Evolutionary conservation across 2,113 vertebrate genomes (phyloP).

Genomic region (Nematolebias whitei): DNA sequence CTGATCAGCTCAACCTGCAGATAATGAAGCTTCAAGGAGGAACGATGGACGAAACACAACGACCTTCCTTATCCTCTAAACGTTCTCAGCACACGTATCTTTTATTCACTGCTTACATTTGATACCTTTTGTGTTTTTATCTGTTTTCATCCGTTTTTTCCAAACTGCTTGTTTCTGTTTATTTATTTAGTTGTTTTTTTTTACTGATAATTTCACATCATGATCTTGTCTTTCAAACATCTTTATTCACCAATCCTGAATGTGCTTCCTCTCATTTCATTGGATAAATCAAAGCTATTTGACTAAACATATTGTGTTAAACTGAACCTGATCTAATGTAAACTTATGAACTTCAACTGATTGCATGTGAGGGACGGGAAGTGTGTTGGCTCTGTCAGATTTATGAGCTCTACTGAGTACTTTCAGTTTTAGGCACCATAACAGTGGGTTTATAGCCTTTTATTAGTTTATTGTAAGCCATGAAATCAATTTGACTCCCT

Average conservation of each 20-base stretch:
- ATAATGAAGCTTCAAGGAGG: no score
- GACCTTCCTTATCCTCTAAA: slow-evolving; percentile 6
- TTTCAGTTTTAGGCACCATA: slow-evolving; percentile 31
- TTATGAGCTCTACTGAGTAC: slow-evolving; percentile 5
- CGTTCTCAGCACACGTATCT: background rate
- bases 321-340: background rate
- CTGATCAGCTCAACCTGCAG: slow-evolving; percentile 39
- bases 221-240: slow-evolving; percentile 1
- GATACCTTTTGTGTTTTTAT: background rate
- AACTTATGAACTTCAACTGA: background rate
- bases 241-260: background rate
- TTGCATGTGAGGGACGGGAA: background rate
- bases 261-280: background rate
- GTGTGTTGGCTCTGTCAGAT: slow-evolving; percentile 1
- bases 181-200: background rate
- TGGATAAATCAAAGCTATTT: background rate
- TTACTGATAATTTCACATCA: slow-evolving; percentile 5
- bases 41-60: background rate
- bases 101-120: background rate
- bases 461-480: slow-evolving; percentile 22
- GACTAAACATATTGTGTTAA: background rate
- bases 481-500: slow-evolving; percentile 29
- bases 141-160: background rate
- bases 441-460: slow-evolving; percentile 20
- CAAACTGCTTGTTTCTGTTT: background rate